A percentile compares a stretch with the other conserved stretches of the same genome.
These are phyloP conservation scores for Nephila pilipes DNA, from an alignment of 1,140 invertebrate genomes.

Conservation along the genomic window DNA sequence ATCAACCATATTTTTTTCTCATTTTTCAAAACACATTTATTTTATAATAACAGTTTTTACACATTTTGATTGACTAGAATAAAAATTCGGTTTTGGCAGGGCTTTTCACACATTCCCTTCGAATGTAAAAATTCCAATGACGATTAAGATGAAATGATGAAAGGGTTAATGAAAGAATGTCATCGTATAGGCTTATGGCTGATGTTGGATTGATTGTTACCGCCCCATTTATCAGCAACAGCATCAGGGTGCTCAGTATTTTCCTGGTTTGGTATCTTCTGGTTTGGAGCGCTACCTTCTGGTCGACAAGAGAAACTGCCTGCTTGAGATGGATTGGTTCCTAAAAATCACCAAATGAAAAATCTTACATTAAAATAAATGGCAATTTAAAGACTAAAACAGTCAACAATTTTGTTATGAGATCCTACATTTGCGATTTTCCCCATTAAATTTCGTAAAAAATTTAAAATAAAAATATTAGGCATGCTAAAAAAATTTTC, in stretches of 20 bases:
- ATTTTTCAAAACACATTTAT: too few species aligned
- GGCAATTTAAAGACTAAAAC: too few species aligned
- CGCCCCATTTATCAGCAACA: slow-evolving; percentile 56
- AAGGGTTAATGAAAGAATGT: slow-evolving; percentile 24
- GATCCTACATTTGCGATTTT: too few species aligned
- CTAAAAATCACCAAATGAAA: not conserved
- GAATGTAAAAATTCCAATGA: slow-evolving; percentile 64
- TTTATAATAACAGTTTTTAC: slow-evolving; percentile 68
- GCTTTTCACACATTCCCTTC: slow-evolving; percentile 50
- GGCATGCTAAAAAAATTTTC: too few species aligned
- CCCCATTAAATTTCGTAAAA: too few species aligned
- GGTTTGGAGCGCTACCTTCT: not conserved
- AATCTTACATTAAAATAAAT: not conserved
- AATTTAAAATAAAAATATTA: too few species aligned
- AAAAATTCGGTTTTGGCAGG: slow-evolving; percentile 76
- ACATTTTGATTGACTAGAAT: slow-evolving; percentile 72
- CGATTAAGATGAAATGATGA: slow-evolving; percentile 54
- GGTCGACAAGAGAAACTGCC: slow-evolving; percentile 52
- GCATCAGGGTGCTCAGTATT: not conserved
- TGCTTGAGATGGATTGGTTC: not conserved
- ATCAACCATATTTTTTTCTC: too few species aligned
- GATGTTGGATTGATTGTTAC: slow-evolving; percentile 59
- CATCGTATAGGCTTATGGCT: slow-evolving; percentile 64
- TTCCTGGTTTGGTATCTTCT: slow-evolving; percentile 7
- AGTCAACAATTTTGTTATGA: too few species aligned